Evolutionary conservation across 2,888 invertebrate species (phyloP).

Genomic region (Lasioglossum marginatum): DNA sequence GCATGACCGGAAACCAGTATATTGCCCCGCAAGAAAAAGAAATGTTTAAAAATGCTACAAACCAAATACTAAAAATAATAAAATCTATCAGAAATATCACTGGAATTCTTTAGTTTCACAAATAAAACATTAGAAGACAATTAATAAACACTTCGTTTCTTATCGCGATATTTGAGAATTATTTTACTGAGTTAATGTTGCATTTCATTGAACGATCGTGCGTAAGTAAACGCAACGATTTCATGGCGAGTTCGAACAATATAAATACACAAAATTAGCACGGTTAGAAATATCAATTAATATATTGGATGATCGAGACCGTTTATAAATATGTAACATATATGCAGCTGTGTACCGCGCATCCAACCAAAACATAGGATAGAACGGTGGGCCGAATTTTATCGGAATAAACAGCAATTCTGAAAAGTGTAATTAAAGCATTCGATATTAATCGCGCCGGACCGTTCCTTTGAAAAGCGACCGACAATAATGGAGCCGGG

Average conservation of each 20-base stretch:
- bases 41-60: background rate
- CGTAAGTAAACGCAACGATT: no score
- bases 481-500: background rate
- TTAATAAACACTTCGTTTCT: no score
- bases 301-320: background rate
- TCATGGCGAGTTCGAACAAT: no score
- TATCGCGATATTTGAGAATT: no score
- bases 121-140: no score
- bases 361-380: background rate
- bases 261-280: background rate
- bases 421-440: constrained; percentile 2
- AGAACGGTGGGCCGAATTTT: background rate
- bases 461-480: constrained; percentile 1
- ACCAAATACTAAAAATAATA: background rate
- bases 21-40: background rate
- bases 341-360: background rate
- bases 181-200: no score
- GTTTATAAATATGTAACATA: background rate
- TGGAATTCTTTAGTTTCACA: background rate
- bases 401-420: background rate
- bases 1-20: background rate
- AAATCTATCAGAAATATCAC: background rate
- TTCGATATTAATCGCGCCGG: constrained; percentile 6
- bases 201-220: no score
- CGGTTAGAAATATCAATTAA: background rate